Conservation (phyloP, 2,113 vertebrate genomes). For the Corydoras sp. region DNA sequence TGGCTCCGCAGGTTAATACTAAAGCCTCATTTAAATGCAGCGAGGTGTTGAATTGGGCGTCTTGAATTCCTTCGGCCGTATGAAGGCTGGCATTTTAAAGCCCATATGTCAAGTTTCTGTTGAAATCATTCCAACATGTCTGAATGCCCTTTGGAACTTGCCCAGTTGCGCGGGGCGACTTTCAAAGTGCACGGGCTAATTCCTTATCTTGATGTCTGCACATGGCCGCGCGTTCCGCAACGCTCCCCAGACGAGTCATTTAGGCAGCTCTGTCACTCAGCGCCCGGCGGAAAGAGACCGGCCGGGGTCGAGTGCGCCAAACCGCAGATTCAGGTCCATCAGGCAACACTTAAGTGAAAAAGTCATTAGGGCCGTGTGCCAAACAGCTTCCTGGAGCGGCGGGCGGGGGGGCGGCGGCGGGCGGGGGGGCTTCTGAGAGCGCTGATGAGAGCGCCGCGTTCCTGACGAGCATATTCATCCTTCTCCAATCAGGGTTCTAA, state of each 20-base stretch:
- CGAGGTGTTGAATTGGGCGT: too few relatives aligned
- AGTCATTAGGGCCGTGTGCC: conserved; percentile 40
- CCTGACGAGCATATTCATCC: neutral
- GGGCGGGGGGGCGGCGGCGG: neutral
- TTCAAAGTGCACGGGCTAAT: conserved; percentile 12
- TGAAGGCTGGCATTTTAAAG: too few relatives aligned
- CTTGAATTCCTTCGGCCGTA: too few relatives aligned
- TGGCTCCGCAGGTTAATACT: too few relatives aligned
- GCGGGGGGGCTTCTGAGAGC: neutral
- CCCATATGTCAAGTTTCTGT: neutral
- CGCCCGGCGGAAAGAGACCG: conserved; percentile 32
- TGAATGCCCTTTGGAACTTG: neutral
- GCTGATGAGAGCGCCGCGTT: neutral
- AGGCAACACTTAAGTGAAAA: conserved; percentile 37
- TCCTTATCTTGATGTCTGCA: conserved; percentile 26
- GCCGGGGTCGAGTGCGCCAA: conserved; percentile 38
- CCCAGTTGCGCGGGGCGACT: neutral
- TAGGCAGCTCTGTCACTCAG: conserved; percentile 36
- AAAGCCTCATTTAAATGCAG: too few relatives aligned
- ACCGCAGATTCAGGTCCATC: conserved; percentile 33
- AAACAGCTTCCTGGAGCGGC: conserved; percentile 24
- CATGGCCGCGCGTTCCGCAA: conserved; percentile 23
- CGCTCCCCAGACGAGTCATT: conserved; percentile 28
- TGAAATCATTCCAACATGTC: neutral
- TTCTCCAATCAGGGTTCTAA: too few relatives aligned